Evolutionary conservation across 2,888 invertebrate species (phyloP), one percentile per base, ranked within the genome.

Genomic region (Esperia sulphurella): DNA sequence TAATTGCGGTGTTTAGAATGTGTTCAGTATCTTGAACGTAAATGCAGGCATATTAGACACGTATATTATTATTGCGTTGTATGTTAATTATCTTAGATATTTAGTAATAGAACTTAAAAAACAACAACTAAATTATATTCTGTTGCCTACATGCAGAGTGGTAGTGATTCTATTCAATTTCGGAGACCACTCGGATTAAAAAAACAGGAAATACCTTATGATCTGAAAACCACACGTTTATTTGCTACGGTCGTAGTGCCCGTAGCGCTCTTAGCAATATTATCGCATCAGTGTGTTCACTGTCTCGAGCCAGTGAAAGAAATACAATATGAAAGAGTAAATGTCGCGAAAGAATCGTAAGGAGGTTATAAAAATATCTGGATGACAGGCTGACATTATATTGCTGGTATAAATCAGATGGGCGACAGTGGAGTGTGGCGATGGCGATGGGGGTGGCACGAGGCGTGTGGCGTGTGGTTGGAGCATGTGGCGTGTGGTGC

Each of bases 341-440:
- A 75, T 68, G 71, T 72, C 58, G 66, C 61, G 63, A 70, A 71
- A 72, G 65, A 68, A 67, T 50, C 43, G 48, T 76, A 79, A 75
- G 74, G 68, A 73, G 74, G 82, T 80, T 85, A 85, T 85, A 82
- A 84, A 85, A 87, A 83, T 86, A 83, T 81, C 79, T 81, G 69
- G 79, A 79, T 83, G 87, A 82, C 82, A 83, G 81, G 71, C 79
- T 71, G 73, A 79, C 81, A 79, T 79, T 85, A 86, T 87, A 89
- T 87, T 87, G 80, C 78, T 60, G 79, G 77, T 84, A 87, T 89
- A 89, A 88, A 88, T 89, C 88, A 88, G 71, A 61, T 60, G 65
- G 51, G 78, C 70, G 80, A 80, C 76, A 70, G 70, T 66, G 56
- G 68, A 71, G 63, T 59, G 73, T 64, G 68, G 73, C 65, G 28